Evolutionary conservation across 53 echinoderm and acorn worm genomes (phyloP).

Genomic region (Antedon mediterranea): DNA sequence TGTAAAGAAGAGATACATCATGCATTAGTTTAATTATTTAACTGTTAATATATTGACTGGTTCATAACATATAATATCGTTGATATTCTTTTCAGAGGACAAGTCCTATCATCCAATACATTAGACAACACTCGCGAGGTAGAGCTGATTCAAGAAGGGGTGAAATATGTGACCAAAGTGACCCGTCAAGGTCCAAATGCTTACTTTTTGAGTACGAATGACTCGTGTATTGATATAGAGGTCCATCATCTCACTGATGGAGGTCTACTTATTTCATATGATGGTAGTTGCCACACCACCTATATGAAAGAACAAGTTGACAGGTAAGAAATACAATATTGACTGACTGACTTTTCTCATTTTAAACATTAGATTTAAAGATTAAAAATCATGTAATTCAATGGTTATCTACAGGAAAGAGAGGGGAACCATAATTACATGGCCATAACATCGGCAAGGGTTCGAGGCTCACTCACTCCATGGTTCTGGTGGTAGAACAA

Average conservation of each 20-base stretch:
- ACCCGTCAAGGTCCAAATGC: slow-evolving; percentile 70
- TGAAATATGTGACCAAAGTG: slow-evolving; percentile 65
- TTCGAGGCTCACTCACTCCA: too few relatives aligned
- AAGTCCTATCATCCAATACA: slow-evolving; percentile 50
- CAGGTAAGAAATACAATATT: too few relatives aligned
- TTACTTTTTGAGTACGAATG: slow-evolving; percentile 69
- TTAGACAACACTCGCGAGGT: slow-evolving; percentile 73
- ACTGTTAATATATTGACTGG: too few relatives aligned
- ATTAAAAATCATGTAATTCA: background rate
- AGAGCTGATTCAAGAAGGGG: slow-evolving; percentile 82
- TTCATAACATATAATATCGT: background rate
- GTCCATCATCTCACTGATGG: slow-evolving; percentile 78
- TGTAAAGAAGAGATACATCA: too few relatives aligned
- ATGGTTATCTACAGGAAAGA: too few relatives aligned
- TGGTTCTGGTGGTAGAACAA: too few relatives aligned
- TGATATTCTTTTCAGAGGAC: slow-evolving; percentile 76
- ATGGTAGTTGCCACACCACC: slow-evolving; percentile 79
- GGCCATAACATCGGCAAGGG: too few relatives aligned
- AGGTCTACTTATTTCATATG: slow-evolving; percentile 71
- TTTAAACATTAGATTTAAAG: background rate
- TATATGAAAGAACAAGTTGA: slow-evolving; percentile 96
- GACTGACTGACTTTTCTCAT: background rate
- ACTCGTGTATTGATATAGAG: slow-evolving; percentile 51
- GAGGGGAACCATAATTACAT: too few relatives aligned
- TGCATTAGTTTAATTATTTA: too few relatives aligned